Evolutionary conservation across 2,113 vertebrate genomes (phyloP), one percentile per base, ranked within the genome.

Genomic region (Bujurquina vittata): DNA sequence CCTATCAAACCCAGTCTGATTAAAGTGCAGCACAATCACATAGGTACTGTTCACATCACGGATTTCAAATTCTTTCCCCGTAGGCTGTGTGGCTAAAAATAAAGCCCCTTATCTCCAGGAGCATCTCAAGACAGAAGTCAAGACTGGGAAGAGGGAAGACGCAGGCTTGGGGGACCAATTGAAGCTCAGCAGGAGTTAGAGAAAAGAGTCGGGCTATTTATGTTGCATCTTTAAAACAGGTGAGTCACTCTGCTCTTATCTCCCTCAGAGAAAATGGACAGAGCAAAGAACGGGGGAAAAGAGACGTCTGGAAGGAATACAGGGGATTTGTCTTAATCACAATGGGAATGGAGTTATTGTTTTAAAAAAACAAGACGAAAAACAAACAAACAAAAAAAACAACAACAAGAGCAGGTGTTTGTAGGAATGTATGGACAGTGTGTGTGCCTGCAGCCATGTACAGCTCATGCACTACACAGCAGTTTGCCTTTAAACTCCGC

Each of bases 231-330:
- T 56, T 74, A 57, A 86, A 83, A 31, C 37, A 49, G 79, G 35
- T 88, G 85, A 87, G 84, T 91, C 89, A 90, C 84, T 58, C 29
- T 15, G 75, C n/a, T 78, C 35, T 33, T 56, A 10, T 76, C 31
- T 40, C 9, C 46, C 57, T 17, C 4, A 18, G 35, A 59, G 23
- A 52, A 69, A 46, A 84, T 31, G 58, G 58, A 55, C 72, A 54
- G 12, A 49, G 62, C 7, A 11, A 63, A 55, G 23, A 74, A 29
- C 26, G 23, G 10, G 6, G 60, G 3, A 18, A 5, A 56, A 23
- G 1, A 65, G 22, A 79, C n/a, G 6, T 43, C 14, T 58, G 56
- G 15, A 35, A 40, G 40, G n/a, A 82, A 54, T 23, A 26, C 5
- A 35, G 15, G 49, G 59, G 52, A 20, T 56, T 23, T 73, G 12